Conservation (phyloP, 2,888 invertebrate species). For the Idaea straminata region DNA sequence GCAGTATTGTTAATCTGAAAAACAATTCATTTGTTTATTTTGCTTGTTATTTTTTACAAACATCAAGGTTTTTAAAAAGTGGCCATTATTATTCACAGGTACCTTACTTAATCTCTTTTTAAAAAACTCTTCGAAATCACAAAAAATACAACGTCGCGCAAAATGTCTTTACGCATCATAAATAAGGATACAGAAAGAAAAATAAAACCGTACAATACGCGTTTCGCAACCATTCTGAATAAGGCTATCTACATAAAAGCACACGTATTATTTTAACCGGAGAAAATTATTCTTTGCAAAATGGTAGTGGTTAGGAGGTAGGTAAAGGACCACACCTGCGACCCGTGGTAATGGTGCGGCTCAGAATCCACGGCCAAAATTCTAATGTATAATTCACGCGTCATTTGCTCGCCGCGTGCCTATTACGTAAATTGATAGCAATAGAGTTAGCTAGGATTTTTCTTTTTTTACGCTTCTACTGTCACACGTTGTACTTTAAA, state of each 20-base stretch:
- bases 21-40: too few species aligned
- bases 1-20: too few species aligned
- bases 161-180: background rate
- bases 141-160: background rate
- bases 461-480: conserved; percentile 4
- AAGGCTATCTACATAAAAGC: background rate
- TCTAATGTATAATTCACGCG: conserved; percentile 60
- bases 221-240: background rate
- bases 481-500: background rate
- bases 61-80: too few species aligned
- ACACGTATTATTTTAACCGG: background rate
- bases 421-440: conserved; percentile 39
- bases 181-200: background rate
- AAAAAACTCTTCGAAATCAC: background rate
- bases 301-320: conserved; percentile 22
- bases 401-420: conserved; percentile 52
- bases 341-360: conserved; percentile 20
- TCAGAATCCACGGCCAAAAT: conserved; percentile 40
- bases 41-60: too few species aligned
- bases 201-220: background rate
- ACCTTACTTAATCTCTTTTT: background rate
- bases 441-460: conserved; percentile 2
- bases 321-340: conserved; percentile 38
- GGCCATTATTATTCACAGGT: background rate
- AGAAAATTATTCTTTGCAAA: background rate